Base-by-base conservation (phyloP, 2,888 invertebrate species). In the Linnaemya tessellans region DNA sequence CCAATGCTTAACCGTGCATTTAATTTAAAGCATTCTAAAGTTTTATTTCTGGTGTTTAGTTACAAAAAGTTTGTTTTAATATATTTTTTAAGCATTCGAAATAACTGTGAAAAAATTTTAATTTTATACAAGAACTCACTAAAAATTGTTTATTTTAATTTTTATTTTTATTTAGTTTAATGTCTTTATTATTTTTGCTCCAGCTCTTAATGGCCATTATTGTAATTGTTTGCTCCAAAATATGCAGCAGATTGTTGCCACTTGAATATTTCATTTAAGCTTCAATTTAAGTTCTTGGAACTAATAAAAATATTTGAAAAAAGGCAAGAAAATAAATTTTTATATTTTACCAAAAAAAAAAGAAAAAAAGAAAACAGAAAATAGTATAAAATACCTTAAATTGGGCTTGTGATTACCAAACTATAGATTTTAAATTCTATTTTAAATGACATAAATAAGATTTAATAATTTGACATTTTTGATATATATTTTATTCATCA, bases 1-100 rank as follows among this genome's bases (percentile, higher is more conserved):
- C 58, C 65, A n/a, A 49, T 80, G 70, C 15, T 80, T 67, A 74
- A 74, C 60, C 20, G 51, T 67, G 67, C 74, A 67, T 80, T 74
- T 74, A 80, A 73, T 80, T 80, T 73, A 58, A 22, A 43, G 25
- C 30, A 65, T 60, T 73, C 54, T 67, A 65, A 73, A 71, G 65
- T 80, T 73, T 80, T 58, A 7, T 58, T 38, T 65, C 35, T 30
- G 15, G 20, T 15, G 38, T 62, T 79, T 54, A 43, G 43, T 65
- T 22, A 11, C 35, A 25, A 22, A 56, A 80, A 73, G 18, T 73
- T 73, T 64, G 8, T 46, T 65, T 49, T 35, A 30, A 35, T 35
- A 51, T 22, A 38, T 15, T 18, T 62, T 64, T 43, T 41, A 13
- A 30, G 20, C 58, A 20, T 60, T 68, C 43, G 11, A 71, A 54